Evolutionary conservation across 2,113 vertebrate genomes (phyloP).

Genomic region (Phrynosoma platyrhinos): DNA sequence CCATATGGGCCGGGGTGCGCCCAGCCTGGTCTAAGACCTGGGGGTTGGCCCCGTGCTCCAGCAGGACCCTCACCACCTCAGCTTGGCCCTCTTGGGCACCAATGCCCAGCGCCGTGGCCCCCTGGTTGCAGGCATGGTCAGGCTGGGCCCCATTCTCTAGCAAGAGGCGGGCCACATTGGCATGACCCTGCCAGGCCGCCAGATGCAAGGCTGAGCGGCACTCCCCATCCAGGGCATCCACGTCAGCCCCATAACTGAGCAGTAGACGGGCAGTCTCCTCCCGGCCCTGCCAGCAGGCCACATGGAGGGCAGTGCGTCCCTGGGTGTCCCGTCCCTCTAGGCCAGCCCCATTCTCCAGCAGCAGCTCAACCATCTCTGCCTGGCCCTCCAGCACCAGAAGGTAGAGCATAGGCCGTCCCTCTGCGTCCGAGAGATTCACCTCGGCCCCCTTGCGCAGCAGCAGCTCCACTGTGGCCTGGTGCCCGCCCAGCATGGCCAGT

Average conservation of each 20-base stretch:
- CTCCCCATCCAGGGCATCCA: constrained; percentile 78
- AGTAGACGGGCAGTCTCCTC: constrained; percentile 74
- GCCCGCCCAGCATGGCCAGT: constrained; percentile 76
- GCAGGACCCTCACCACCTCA: constrained; percentile 76
- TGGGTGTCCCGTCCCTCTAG: constrained; percentile 80
- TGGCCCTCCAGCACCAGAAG: constrained; percentile 79
- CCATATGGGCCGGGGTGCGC: constrained; percentile 80
- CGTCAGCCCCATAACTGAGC: constrained; percentile 76
- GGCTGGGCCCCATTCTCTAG: constrained; percentile 68
- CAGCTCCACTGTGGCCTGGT: constrained; percentile 75
- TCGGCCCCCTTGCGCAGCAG: constrained; percentile 80
- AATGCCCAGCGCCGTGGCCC: constrained; percentile 82
- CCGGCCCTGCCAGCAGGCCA: constrained; percentile 81
- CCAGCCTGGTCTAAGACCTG: constrained; percentile 79
- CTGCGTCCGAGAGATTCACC: constrained; percentile 78
- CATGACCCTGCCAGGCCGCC: constrained; percentile 82
- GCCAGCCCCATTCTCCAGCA: constrained; percentile 80
- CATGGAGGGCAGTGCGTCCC: constrained; percentile 82
- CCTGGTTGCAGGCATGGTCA: constrained; percentile 76
- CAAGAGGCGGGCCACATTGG: constrained; percentile 67
- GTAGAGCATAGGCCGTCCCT: constrained; percentile 83
- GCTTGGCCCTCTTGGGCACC: constrained; percentile 81
- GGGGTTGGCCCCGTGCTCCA: constrained; percentile 79
- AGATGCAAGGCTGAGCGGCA: constrained; percentile 80
- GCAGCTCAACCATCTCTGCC: constrained; percentile 73